These are phyloP conservation scores for Aspiorhynchus laticeps DNA, from an alignment of 2,113 vertebrate species.

Conservation along the genomic window DNA sequence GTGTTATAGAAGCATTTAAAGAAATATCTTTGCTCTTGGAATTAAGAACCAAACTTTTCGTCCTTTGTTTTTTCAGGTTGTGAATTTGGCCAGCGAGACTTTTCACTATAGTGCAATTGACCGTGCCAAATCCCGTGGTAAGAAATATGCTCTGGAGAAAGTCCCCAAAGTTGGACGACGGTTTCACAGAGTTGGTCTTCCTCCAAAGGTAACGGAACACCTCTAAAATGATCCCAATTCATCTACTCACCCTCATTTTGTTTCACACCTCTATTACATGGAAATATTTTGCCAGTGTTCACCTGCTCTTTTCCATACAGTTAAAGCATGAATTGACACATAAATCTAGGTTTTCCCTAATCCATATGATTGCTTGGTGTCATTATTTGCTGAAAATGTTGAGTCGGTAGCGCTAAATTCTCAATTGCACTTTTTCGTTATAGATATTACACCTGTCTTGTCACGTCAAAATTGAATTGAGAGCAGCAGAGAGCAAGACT, in stretches of 20 bases:
- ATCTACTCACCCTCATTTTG: background rate
- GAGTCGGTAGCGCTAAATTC: background rate
- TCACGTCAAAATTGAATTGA: background rate
- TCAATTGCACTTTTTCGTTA: background rate
- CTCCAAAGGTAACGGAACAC: conserved; percentile 86
- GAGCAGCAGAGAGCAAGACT: background rate
- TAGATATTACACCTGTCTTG: background rate
- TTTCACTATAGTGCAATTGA: conserved; percentile 97
- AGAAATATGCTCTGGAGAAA: conserved; percentile 96
- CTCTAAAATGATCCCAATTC: background rate
- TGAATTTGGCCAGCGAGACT: conserved; percentile 92
- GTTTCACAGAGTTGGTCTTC: conserved; percentile 95
- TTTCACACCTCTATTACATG: background rate
- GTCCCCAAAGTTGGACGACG: conserved; percentile 95
- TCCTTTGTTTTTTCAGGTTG: conserved; percentile 79
- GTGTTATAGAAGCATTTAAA: background rate
- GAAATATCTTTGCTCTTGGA: background rate
- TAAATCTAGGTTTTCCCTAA: background rate
- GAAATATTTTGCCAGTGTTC: background rate
- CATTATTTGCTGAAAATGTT: background rate
- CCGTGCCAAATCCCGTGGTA: conserved; percentile 94
- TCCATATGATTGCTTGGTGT: background rate
- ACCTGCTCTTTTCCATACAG: background rate
- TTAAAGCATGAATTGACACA: background rate
- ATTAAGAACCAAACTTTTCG: background rate